A percentile compares a stretch with the other conserved stretches of the same genome.
Evolutionary conservation across 2,888 invertebrate genomes (phyloP).

Genomic region (Coelopa pilipes): DNA sequence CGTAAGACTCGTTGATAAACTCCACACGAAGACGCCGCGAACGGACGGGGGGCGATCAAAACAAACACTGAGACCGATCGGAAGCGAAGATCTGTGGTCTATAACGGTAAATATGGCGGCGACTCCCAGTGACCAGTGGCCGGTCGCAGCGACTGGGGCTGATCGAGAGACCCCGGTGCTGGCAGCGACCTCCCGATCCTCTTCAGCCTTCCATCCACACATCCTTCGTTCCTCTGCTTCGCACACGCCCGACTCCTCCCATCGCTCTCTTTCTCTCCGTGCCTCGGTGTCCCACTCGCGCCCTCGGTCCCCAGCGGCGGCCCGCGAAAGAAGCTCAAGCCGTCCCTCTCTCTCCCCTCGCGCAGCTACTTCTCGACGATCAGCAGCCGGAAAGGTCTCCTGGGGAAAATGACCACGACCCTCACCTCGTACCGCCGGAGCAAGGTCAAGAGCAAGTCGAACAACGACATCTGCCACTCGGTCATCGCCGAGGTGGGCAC

Average conservation of each 20-base stretch:
- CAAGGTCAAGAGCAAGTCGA: slow-evolving; percentile 64
- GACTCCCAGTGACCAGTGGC: too few species aligned
- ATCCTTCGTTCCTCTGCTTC: too few species aligned
- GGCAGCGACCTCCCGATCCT: too few species aligned
- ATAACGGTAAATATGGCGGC: too few species aligned
- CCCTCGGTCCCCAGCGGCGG: not conserved
- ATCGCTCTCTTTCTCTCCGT: slow-evolving; percentile 2
- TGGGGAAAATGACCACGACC: slow-evolving; percentile 66
- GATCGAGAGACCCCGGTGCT: too few species aligned
- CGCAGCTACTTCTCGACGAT: slow-evolving; percentile 65
- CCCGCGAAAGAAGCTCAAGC: slow-evolving; percentile 11
- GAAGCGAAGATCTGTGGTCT: too few species aligned
- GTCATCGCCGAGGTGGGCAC: slow-evolving; percentile 48
- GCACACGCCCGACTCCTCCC: not conserved
- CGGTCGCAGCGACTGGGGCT: too few species aligned
- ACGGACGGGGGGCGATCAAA: too few species aligned
- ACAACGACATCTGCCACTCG: slow-evolving; percentile 59
- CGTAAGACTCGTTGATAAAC: too few species aligned
- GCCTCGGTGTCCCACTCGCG: not conserved
- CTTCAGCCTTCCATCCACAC: too few species aligned
- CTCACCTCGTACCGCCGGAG: slow-evolving; percentile 64
- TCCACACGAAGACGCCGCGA: too few species aligned
- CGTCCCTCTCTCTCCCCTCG: slow-evolving; percentile 17
- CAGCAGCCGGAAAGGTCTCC: slow-evolving; percentile 64
- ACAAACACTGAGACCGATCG: too few species aligned